Percentiles rank a stretch among this genome's conserved stretches.
Evolutionary conservation across 2,113 vertebrate genomes (phyloP).

Genomic region (Philantomba maxwellii): DNA sequence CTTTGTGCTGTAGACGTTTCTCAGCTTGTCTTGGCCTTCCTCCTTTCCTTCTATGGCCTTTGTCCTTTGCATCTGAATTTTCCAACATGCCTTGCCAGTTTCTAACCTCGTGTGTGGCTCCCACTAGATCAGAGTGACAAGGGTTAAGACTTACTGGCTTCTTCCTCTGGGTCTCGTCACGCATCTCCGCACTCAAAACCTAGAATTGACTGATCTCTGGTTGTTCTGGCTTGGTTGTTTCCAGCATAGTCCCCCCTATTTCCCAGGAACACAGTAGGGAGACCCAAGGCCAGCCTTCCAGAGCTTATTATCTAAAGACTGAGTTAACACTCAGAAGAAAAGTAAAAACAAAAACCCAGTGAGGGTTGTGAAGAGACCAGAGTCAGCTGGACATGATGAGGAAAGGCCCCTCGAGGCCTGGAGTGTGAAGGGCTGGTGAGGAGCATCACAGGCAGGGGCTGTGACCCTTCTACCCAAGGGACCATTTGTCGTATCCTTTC

Average conservation of each 20-base stretch:
- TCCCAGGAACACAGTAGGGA: background rate
- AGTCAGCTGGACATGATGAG: background rate
- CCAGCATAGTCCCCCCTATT: background rate
- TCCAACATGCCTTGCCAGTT: background rate
- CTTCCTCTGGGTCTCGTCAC: background rate
- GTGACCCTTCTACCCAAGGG: background rate
- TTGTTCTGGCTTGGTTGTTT: slow-evolving; percentile 1
- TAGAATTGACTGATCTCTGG: background rate
- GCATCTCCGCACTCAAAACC: background rate
- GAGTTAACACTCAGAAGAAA: background rate
- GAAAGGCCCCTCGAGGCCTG: background rate
- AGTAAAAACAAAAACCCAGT: background rate
- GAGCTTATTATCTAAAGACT: background rate
- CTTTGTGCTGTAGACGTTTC: background rate
- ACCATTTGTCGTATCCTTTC: background rate
- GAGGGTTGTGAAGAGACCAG: background rate
- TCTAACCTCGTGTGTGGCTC: background rate
- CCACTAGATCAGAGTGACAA: background rate
- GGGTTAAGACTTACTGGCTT: background rate
- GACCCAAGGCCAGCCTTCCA: background rate
- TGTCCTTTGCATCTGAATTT: slow-evolving; percentile 56
- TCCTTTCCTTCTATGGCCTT: slow-evolving; percentile 33
- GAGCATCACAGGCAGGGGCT: background rate
- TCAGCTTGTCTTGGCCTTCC: background rate
- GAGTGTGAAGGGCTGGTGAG: background rate